A percentile compares a stretch with the other conserved stretches of the same genome.
These are phyloP conservation scores for Mesopsocus fuscifrons DNA, from an alignment of 2,888 invertebrate genomes.

Conservation along the genomic window DNA sequence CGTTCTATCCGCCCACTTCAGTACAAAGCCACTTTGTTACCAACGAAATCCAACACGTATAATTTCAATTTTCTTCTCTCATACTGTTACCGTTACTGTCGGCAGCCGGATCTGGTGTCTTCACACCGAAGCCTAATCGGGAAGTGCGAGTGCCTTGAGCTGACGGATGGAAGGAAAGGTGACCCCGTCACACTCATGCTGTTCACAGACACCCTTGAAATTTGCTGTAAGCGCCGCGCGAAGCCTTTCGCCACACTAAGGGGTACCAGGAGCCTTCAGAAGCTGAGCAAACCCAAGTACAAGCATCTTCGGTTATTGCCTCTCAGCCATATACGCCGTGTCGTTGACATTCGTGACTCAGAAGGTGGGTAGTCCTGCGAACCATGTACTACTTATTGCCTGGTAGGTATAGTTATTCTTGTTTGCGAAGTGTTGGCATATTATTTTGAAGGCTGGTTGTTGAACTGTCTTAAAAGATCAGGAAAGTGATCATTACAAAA, in stretches of 20 bases:
- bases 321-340: slow-evolving; percentile 71
- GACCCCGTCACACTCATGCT: slow-evolving; percentile 75
- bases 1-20: slow-evolving; percentile 2
- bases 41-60: too few species aligned
- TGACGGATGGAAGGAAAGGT: slow-evolving; percentile 63
- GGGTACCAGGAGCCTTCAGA: slow-evolving; percentile 39
- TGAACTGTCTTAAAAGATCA: too few species aligned
- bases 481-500: too few species aligned
- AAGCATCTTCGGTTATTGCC: slow-evolving; percentile 83
- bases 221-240: slow-evolving; percentile 56
- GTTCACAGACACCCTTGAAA: slow-evolving; percentile 88
- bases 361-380: slow-evolving; percentile 55
- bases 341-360: slow-evolving; percentile 75
- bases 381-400: too few species aligned
- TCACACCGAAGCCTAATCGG: slow-evolving; percentile 80
- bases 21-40: too few species aligned
- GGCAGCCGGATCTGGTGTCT: slow-evolving; percentile 75
- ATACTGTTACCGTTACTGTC: too few species aligned
- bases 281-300: slow-evolving; percentile 33
- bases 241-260: slow-evolving; percentile 51
- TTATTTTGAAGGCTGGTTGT: too few species aligned
- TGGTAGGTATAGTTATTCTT: too few species aligned
- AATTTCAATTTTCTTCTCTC: too few species aligned
- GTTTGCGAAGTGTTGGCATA: too few species aligned
- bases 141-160: slow-evolving; percentile 73